A percentile compares a stretch with the other conserved stretches of the same genome.
Evolutionary conservation across 2,797 vertebrate species (phyloP).

Genomic region (Sebastes vulpes): DNA sequence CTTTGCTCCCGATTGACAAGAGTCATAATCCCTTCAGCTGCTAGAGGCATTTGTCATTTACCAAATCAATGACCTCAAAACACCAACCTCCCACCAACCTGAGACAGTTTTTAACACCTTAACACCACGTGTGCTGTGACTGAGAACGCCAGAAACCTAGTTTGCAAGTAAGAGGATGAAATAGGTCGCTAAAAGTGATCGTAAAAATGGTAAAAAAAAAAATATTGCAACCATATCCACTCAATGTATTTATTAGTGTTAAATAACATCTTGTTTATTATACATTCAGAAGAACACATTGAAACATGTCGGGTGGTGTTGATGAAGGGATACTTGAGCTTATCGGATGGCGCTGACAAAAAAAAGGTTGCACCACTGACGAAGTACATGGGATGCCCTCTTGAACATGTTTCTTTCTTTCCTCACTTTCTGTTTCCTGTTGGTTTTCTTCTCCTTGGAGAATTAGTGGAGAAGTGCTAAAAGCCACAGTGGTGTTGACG

Average conservation of each 20-base stretch:
- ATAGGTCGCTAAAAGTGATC: not conserved
- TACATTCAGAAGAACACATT: not conserved
- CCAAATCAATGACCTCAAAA: not conserved
- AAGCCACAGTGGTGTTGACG: slow-evolving; percentile 54
- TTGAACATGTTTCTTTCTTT: slow-evolving; percentile 21
- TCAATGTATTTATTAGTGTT: not conserved
- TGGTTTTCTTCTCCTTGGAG: slow-evolving; percentile 39
- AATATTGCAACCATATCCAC: not conserved
- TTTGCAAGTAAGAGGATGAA: not conserved
- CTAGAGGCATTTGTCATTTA: not conserved
- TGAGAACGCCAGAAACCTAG: not conserved
- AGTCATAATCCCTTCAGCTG: not conserved
- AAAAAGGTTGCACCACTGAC: not conserved
- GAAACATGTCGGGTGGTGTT: not conserved
- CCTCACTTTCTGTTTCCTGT: slow-evolving; percentile 24
- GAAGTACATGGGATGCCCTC: slow-evolving; percentile 8
- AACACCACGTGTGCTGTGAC: not conserved
- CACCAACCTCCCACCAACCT: not conserved
- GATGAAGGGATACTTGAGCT: not conserved
- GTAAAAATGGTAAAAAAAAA: not conserved
- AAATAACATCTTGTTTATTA: not conserved
- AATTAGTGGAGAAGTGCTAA: slow-evolving; percentile 58
- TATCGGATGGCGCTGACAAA: not conserved
- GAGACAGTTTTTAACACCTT: not conserved
- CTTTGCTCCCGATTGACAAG: not conserved